Base-by-base conservation (phyloP, 2,113 vertebrate genomes). In the Mixornis gularis region DNA sequence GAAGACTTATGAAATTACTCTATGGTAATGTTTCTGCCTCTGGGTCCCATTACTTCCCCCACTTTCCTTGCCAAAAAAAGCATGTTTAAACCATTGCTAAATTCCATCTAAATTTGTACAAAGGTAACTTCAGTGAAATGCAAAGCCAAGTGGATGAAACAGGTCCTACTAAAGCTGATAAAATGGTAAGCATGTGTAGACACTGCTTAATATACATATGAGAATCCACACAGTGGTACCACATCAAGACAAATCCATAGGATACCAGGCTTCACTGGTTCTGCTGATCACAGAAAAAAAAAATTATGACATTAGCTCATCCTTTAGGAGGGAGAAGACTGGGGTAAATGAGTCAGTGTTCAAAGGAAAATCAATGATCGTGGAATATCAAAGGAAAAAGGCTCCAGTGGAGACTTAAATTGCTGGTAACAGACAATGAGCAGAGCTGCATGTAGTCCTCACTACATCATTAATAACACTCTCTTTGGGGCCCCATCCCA, bases 341-440 rank as follows among this genome's bases (percentile, higher is more conserved):
- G 64, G 58, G n/a, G 41, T 69, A 94, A 90, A 90, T 76, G 90
- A 72, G 41, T 92, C 21, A 2, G 13, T 65, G 74, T 89, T 93
- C 86, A 92, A 94, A 95, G 89, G 83, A 79, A 93, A 94, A 95
- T 91, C 95, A 94, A 36, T 91, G 78, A 79, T 87, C 0, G 0
- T 76, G 43, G 70, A 89, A 81, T 94, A 96, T 89, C 91, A 96
- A 89, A 95, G 66, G 49, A 52, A 83, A 65, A 58, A 90, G 62
- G 63, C 44, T 95, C 70, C 46, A 93, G 63, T 72, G 46, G 89
- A 82, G 84, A 77, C 38, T 79, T 78, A 81, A 91, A 89, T 46
- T 84, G 77, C 84, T 93, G 91, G 43, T 92, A 94, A 74, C 63
- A 92, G 91, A 92, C 87, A 96, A 85, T 82, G 55, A 94, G 78